Percentiles rank a stretch among this genome's conserved stretches.
phyloP scores from a whole-genome alignment of 2,113 vertebrate genomes.

The Cebus imitator region DNA sequence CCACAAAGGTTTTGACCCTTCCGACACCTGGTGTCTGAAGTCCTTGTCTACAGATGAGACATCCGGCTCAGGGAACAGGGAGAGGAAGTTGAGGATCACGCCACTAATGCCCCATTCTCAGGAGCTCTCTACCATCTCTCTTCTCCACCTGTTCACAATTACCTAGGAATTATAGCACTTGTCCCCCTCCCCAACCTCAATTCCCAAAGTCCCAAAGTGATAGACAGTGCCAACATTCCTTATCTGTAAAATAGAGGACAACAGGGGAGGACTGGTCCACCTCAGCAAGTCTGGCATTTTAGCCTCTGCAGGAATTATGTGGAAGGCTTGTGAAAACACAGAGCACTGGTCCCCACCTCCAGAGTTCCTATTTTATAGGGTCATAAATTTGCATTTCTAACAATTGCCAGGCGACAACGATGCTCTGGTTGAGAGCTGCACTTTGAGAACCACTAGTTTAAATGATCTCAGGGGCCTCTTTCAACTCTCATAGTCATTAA shows the following conservation, averaged over 20 bases:
- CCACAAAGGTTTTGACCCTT: neutral
- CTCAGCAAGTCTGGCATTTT: neutral
- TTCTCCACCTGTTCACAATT: neutral
- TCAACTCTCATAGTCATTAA: neutral
- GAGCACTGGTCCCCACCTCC: neutral
- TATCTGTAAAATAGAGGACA: neutral
- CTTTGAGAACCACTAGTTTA: neutral
- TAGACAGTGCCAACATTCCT: neutral
- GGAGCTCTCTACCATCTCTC: neutral
- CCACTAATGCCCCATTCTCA: neutral
- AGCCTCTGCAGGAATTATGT: neutral
- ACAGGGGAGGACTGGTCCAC: neutral
- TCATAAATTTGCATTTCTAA: neutral
- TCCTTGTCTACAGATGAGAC: neutral
- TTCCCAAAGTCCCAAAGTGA: neutral
- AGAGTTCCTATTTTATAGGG: neutral
- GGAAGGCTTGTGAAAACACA: neutral
- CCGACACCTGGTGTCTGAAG: neutral
- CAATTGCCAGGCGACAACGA: neutral
- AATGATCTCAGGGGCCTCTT: neutral
- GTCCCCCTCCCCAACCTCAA: neutral
- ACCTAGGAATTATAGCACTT: neutral
- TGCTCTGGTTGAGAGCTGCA: neutral
- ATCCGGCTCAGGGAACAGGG: too few species aligned
- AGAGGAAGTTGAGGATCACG: neutral